A percentile compares a stretch with the other conserved stretches of the same genome.
Evolutionary conservation across 1,140 invertebrate genomes (phyloP).

Genomic region (Drosophila sucinea): DNA sequence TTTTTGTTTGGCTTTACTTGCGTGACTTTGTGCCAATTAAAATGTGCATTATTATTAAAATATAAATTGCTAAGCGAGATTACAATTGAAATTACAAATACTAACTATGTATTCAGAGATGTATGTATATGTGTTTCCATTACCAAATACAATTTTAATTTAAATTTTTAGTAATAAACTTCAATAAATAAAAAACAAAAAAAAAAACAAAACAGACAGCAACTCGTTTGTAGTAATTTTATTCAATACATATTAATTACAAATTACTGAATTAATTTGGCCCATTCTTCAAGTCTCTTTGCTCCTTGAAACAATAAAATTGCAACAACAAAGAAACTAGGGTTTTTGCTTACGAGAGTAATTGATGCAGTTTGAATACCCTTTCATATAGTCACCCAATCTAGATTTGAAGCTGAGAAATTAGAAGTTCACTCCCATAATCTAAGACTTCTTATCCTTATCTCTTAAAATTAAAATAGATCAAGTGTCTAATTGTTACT

Average conservation of each 20-base stretch:
- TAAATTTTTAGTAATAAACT: conserved; percentile 66
- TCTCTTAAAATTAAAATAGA: no score
- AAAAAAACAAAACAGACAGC: conserved; percentile 6
- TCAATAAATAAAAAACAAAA: conserved; percentile 54
- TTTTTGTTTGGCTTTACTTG: conserved; percentile 5
- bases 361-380: no score
- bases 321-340: conserved; percentile 4
- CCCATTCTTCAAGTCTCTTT: conserved; percentile 33
- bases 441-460: no score
- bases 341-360: no score
- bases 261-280: conserved; percentile 37
- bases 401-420: no score
- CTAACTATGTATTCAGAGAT: conserved; percentile 55
- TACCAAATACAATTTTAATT: conserved; percentile 49
- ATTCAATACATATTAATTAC: conserved; percentile 10
- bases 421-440: no score
- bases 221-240: conserved; percentile 15
- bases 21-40: conserved; percentile 48
- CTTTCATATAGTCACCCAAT: no score
- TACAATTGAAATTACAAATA: conserved; percentile 44
- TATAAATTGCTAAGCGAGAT: conserved; percentile 22
- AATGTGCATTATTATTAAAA: conserved; percentile 23
- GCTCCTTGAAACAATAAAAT: conserved; percentile 18
- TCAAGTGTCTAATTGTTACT: no score
- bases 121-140: conserved; percentile 62